A percentile compares a stretch with the other conserved stretches of the same genome.
Conservation (phyloP, 2,888 invertebrate genomes). For the Ichneumon xanthorius region DNA sequence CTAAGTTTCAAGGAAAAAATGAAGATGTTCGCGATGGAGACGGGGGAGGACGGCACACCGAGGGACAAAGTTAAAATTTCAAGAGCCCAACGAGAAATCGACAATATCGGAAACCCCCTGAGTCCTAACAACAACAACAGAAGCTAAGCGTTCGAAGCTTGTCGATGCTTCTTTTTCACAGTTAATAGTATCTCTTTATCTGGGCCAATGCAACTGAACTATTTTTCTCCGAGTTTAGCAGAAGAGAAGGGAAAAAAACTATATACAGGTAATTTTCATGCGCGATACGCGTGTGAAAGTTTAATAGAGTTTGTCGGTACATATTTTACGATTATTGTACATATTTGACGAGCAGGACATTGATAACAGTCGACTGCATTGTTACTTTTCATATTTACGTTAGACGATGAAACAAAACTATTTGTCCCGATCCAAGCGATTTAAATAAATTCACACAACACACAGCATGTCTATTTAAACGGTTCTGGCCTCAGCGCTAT, state of each 20-base stretch:
- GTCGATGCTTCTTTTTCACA: neutral
- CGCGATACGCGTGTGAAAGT: slow-evolving; percentile 37
- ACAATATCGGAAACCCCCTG: slow-evolving; percentile 87
- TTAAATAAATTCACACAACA: slow-evolving; percentile 25
- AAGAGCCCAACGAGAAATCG: slow-evolving; percentile 97
- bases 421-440: slow-evolving; percentile 47
- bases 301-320: slow-evolving; percentile 61
- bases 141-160: slow-evolving; percentile 63
- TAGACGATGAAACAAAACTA: slow-evolving; percentile 55
- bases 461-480: slow-evolving; percentile 10
- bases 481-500: slow-evolving; percentile 63
- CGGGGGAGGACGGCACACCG: slow-evolving; percentile 96
- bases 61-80: slow-evolving; percentile 98
- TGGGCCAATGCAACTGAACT: slow-evolving; percentile 46
- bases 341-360: slow-evolving; percentile 66
- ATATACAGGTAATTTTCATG: slow-evolving; percentile 42
- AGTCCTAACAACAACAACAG: slow-evolving; percentile 79
- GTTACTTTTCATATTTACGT: slow-evolving; percentile 70
- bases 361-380: slow-evolving; percentile 61
- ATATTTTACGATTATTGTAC: slow-evolving; percentile 69
- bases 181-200: slow-evolving; percentile 24
- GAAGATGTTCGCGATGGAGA: slow-evolving; percentile 99
- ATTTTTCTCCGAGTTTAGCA: slow-evolving; percentile 33
- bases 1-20: slow-evolving; percentile 99
- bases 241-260: slow-evolving; percentile 8